Percentiles rank a stretch among this genome's conserved stretches.
phyloP scores from a whole-genome alignment of 2,113 vertebrate species.

The Mastomys natalensis region DNA sequence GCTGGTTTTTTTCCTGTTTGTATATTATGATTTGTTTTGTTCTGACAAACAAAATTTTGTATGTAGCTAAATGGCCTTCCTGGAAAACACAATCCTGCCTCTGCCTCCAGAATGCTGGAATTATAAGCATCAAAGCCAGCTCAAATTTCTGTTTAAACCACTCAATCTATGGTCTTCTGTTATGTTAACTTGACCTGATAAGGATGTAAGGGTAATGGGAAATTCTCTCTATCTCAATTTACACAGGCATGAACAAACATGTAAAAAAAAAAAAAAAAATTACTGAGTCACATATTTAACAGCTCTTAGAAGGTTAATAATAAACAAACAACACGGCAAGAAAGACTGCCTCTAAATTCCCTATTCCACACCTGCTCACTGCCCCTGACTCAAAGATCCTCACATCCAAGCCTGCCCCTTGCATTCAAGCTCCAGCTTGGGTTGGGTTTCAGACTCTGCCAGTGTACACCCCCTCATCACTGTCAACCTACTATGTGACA shows the following conservation, averaged over 20 bases:
- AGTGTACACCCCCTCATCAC: background rate
- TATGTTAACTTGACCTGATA: background rate
- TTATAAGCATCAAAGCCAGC: background rate
- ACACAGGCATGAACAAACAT: background rate
- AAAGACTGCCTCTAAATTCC: background rate
- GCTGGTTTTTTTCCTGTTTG: background rate
- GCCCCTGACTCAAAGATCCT: background rate
- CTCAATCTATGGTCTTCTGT: background rate
- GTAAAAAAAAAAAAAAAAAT: background rate
- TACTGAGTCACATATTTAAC: background rate
- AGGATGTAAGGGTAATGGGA: background rate
- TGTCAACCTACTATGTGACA: background rate
- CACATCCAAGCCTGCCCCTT: background rate
- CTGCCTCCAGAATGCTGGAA: background rate
- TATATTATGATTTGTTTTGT: background rate
- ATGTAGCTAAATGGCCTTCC: background rate
- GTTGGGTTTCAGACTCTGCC: background rate
- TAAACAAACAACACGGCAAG: background rate
- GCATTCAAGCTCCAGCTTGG: background rate
- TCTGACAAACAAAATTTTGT: background rate
- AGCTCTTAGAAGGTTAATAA: background rate
- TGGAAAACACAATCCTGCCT: background rate
- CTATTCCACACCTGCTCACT: background rate
- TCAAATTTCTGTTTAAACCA: background rate
- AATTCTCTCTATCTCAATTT: background rate